Evolutionary conservation across 2,888 invertebrate species (phyloP), one percentile per base, ranked within the genome.

Genomic region (Merodon equestris): DNA sequence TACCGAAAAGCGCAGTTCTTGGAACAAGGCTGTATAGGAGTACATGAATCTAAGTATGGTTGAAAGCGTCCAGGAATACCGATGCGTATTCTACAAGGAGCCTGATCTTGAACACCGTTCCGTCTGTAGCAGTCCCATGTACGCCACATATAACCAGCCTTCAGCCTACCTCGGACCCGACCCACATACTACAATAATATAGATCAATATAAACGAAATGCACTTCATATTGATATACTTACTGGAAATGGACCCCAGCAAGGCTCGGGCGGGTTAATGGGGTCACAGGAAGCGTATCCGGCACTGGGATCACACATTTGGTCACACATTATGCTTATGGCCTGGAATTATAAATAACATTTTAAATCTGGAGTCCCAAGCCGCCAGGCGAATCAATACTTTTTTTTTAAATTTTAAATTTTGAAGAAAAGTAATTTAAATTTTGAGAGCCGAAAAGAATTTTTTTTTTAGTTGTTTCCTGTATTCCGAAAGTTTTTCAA

Each of bases 91-190:
- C n/a, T 14, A 14, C 51, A 38, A 7, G 77, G 77, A 2, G 66
- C 36, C 4, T 58, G 67, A 14, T 77, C 77, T 58, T 77, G 77
- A 7, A 77, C 27, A 12, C 77, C 77, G 44, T 77, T 77, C n/a
- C 47, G 54, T 14, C 48, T 51, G 10, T 68, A 73, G 19, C 67
- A 77, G 42, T 77, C 77, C 73, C 73, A 73, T 0, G 61, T 73
- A 9, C 27, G 51, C 7, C 50, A 63, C 61, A 77, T 68, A 0
- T 3, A 10, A 0, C 73, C 73, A 1, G 61, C 61, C 36, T 68
- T 72, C 1, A 68, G 7, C 53, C 1, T 56, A 12, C 61, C 34
- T 14, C 53, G 67, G 10, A 77, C 57, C 18, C 48, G 61, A 9
- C 61, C 77, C 0, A 56, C 47, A 18, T 34, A 47, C 73, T 73